Evolutionary conservation across 2,888 invertebrate species (phyloP).

Genomic region (Scelioninae gen. 2): DNA sequence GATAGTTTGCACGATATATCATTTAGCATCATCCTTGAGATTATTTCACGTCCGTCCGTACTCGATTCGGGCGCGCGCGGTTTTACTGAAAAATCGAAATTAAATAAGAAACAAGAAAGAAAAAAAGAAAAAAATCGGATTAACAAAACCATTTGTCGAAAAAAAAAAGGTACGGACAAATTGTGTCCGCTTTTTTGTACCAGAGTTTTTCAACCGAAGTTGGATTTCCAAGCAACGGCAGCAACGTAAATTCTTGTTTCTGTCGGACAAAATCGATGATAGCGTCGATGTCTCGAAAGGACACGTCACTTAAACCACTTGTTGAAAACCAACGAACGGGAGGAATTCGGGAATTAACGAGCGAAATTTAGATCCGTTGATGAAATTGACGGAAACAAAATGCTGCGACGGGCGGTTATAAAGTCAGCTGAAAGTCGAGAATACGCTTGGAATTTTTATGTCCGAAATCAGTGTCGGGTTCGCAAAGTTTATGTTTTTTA

Average conservation of each 20-base stretch:
- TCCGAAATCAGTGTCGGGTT: constrained; percentile 6
- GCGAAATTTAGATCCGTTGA: constrained; percentile 18
- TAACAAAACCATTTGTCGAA: no score
- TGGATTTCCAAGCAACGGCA: no score
- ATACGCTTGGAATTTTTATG: constrained; percentile 6
- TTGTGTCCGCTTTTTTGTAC: no score
- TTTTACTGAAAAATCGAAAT: not conserved
- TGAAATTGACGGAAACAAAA: constrained; percentile 22
- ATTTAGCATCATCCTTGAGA: constrained; percentile 49
- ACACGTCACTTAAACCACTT: no score
- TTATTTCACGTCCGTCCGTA: constrained; percentile 15
- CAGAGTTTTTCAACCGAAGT: no score
- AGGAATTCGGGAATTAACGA: no score
- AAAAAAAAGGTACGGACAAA: no score
- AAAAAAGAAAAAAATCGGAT: no score
- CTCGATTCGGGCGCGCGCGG: not conserved
- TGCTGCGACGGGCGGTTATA: not conserved
- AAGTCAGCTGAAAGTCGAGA: constrained; percentile 1
- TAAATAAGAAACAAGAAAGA: not conserved
- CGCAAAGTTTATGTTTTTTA: constrained; percentile 18
- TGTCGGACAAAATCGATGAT: no score
- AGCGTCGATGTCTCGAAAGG: no score
- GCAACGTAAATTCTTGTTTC: no score
- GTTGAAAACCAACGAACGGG: no score
- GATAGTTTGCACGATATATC: constrained; percentile 55